phyloP scores from a whole-genome alignment of 2,888 invertebrate genomes.

The Hybos culiciformis region DNA sequence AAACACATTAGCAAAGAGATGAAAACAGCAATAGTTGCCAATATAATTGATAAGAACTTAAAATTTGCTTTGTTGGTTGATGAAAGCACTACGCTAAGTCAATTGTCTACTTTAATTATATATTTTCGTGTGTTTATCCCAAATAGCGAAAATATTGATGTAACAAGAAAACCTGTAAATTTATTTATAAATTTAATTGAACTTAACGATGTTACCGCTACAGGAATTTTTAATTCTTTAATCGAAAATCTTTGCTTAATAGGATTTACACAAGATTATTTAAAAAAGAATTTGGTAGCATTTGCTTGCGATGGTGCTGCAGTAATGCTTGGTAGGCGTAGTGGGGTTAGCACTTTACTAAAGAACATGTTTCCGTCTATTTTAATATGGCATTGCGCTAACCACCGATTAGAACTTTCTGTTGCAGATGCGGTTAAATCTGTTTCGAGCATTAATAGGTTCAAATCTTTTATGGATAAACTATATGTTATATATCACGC shows the following conservation, averaged over 20 bases:
- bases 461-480: slow-evolving; percentile 1
- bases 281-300: not conserved
- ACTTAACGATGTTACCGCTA: slow-evolving; percentile 1
- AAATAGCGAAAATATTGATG: not conserved
- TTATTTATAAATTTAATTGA: slow-evolving; percentile 1
- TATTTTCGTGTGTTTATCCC: not conserved
- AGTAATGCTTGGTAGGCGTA: slow-evolving; percentile 1
- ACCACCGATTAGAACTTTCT: not conserved
- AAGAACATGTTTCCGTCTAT: slow-evolving; percentile 1
- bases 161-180: not conserved
- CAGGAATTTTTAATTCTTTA: slow-evolving; percentile 1
- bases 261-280: not conserved
- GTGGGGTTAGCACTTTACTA: slow-evolving; percentile 1
- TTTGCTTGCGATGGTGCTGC: slow-evolving; percentile 1
- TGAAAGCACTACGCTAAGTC: not conserved
- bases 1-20: not conserved
- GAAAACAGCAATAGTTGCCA: not conserved
- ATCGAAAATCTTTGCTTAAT: not conserved
- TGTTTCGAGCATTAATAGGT: not conserved
- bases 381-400: not conserved
- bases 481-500: slow-evolving; percentile 2
- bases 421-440: slow-evolving; percentile 1
- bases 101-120: not conserved
- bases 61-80: not conserved
- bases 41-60: not conserved